Conservation (phyloP, 2,797 vertebrate species). For the Smutsia gigantea region DNA sequence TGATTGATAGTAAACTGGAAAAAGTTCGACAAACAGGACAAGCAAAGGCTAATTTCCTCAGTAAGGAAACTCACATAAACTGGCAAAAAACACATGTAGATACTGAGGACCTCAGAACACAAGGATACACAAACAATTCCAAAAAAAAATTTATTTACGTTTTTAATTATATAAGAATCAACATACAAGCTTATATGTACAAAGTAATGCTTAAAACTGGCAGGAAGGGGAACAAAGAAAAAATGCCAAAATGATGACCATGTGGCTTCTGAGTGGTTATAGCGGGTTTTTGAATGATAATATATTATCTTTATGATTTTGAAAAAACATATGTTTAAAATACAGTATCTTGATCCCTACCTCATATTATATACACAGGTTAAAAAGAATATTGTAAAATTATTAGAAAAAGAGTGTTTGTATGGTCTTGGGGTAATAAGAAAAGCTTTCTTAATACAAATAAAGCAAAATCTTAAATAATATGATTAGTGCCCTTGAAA, state of each 20-base stretch:
- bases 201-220: neutral
- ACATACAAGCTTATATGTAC: neutral
- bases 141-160: neutral
- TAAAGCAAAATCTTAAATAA: neutral
- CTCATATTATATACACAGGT: neutral
- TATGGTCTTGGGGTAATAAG: neutral
- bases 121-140: neutral
- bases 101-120: neutral
- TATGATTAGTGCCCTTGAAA: neutral
- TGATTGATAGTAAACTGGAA: neutral
- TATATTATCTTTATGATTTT: neutral
- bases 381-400: conserved; percentile 15
- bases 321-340: neutral
- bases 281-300: neutral
- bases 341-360: neutral
- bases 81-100: neutral
- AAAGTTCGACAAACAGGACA: neutral
- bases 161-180: conserved; percentile 45
- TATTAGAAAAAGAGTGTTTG: conserved; percentile 17
- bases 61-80: conserved; percentile 20
- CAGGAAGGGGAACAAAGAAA: neutral
- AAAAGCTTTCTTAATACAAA: conserved; percentile 36
- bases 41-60: neutral
- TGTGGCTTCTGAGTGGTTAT: neutral
- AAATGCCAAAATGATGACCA: neutral